Evolutionary conservation across 2,888 invertebrate species (phyloP).

Genomic region (Dioctria linearis): DNA sequence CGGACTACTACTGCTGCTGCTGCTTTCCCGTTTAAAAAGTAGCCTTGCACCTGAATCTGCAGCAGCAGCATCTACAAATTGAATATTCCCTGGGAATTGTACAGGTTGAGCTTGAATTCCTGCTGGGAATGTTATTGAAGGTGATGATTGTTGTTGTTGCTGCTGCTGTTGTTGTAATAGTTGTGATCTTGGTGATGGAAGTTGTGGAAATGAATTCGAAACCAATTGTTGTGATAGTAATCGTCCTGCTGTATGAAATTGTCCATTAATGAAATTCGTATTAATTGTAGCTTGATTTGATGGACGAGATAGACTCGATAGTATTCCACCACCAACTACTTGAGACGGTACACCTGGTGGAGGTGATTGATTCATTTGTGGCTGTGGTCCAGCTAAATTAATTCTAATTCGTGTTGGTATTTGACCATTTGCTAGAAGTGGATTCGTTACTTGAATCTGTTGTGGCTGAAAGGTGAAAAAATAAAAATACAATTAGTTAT

Average conservation of each 20-base stretch:
- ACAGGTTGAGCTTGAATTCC: constrained; percentile 53
- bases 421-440: constrained; percentile 76
- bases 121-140: constrained; percentile 45
- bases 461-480: constrained; percentile 64
- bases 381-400: constrained; percentile 73
- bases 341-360: constrained; percentile 53
- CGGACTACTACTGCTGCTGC: constrained; percentile 16
- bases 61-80: constrained; percentile 75
- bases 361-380: constrained; percentile 54
- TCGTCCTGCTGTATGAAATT: constrained; percentile 74
- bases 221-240: constrained; percentile 74
- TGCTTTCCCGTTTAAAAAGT: constrained; percentile 58
- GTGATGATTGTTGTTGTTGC: neutral
- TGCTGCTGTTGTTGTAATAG: neutral
- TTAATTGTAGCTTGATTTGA: constrained; percentile 65
- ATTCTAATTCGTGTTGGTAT: constrained; percentile 74
- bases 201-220: constrained; percentile 24
- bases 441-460: constrained; percentile 72
- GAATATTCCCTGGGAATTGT: constrained; percentile 74
- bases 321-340: constrained; percentile 45
- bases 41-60: constrained; percentile 19
- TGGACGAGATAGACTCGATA: constrained; percentile 16
- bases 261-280: constrained; percentile 77
- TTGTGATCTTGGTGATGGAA: neutral
- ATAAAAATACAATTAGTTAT: too few species aligned